Percentiles rank a stretch among this genome's conserved stretches.
Evolutionary conservation across 1,140 invertebrate species (phyloP).

Genomic region (Zaprionus kolodkinae): DNA sequence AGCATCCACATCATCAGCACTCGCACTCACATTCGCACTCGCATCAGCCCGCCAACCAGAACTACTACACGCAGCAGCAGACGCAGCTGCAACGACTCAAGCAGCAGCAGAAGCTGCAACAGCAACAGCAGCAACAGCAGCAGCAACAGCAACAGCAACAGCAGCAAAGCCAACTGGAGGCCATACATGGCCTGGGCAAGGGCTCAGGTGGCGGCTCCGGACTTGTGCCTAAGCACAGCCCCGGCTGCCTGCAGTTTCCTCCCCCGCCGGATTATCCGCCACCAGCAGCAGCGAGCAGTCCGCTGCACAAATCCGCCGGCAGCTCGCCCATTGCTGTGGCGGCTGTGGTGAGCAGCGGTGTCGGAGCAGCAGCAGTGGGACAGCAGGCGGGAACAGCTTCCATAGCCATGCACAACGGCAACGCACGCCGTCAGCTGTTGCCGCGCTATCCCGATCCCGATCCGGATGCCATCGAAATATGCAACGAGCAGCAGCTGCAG

Average conservation of each 20-base stretch:
- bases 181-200: conserved; percentile 36
- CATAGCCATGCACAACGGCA: conserved; percentile 21
- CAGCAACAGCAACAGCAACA: conserved; percentile 51
- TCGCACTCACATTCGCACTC: conserved; percentile 30
- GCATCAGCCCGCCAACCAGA: conserved; percentile 69
- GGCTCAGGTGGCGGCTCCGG: neutral
- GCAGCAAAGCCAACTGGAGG: conserved; percentile 25
- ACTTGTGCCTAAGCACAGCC: conserved; percentile 33
- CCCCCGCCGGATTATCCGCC: conserved; percentile 77
- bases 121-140: conserved; percentile 25
- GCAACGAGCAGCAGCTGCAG: conserved; percentile 60
- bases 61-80: conserved; percentile 80
- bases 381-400: neutral
- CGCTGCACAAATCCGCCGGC: conserved; percentile 39
- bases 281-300: conserved; percentile 29
- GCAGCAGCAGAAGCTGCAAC: conserved; percentile 53
- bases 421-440: conserved; percentile 42
- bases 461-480: conserved; percentile 80
- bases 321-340: conserved; percentile 36
- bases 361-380: conserved; percentile 4
- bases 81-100: conserved; percentile 73
- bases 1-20: conserved; percentile 24
- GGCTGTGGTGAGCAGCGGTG: conserved; percentile 21
- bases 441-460: conserved; percentile 78
- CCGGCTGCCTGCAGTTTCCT: conserved; percentile 67